Evolutionary conservation across 2,113 vertebrate species (phyloP), one percentile per base, ranked within the genome.

Genomic region (Phocoena sinus): DNA sequence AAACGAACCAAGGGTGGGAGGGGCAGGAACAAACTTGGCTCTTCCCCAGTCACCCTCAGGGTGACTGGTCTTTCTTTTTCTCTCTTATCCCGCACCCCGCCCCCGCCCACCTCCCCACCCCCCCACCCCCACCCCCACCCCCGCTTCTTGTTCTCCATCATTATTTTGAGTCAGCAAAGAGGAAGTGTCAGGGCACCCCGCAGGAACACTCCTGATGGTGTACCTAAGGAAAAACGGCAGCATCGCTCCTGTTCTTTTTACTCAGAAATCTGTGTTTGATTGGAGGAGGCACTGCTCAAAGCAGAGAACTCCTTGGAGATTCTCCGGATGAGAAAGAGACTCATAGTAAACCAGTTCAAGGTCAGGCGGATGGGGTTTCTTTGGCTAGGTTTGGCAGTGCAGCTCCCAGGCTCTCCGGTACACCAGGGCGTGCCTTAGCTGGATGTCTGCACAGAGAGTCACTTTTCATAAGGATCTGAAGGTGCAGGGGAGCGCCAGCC

Each of bases 111-210:
- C 50, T 50, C 50, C 13, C 47, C 47, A 3, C 47, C 12, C 47
- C 10, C 0, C 47, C 47, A 44, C 44, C 44, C 44, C 44, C 44
- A 47, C 44, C 44, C 44, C 44, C 50, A 50, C 2, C 5, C 65
- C 62, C 53, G 73, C 77, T 95, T 94, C 93, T 92, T 50, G 65
- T 63, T n/a, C 65, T 96, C 21, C 18, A 38, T 90, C 6, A 28
- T 95, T 80, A 76, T 50, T 97, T 89, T 89, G 94, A 97, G 93
- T 98, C 97, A 97, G 92, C 97, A 97, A 95, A 97, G 97, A 79
- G 80, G 89, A 97, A 95, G 85, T 56, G 56, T 89, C 93, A 67
- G 86, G 94, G 26, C 62, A 82, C 53, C 89, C 68, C 13, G 76
- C 76, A 86, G 67, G 67, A 89, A 53, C 81, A 38, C n/a, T 96